Percentiles rank a stretch among this genome's conserved stretches.
phyloP scores from a whole-genome alignment of 2,113 vertebrate species.

The Nansenia antarctica region DNA sequence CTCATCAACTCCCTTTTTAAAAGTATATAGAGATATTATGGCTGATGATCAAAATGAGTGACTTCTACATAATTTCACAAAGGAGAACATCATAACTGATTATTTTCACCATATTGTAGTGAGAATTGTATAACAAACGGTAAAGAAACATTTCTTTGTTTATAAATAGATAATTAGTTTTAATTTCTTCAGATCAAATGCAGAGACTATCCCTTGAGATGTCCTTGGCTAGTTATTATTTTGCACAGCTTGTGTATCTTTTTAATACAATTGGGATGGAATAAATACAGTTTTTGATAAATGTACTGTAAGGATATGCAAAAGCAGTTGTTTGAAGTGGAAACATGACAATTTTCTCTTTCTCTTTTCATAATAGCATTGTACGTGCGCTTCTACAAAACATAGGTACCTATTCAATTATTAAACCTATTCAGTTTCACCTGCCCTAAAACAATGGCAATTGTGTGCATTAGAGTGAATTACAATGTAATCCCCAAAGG shows the following conservation, averaged over 20 bases:
- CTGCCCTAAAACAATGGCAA: too few species aligned
- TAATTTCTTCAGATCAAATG: slow-evolving; percentile 77
- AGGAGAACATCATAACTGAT: slow-evolving; percentile 54
- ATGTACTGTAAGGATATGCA: slow-evolving; percentile 52
- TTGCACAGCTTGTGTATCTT: slow-evolving; percentile 51
- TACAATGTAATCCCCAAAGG: too few species aligned
- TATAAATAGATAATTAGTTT: slow-evolving; percentile 78
- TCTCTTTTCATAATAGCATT: too few species aligned
- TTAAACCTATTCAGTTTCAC: too few species aligned
- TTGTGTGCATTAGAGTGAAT: too few species aligned
- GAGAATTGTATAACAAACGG: slow-evolving; percentile 56
- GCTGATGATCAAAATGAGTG: slow-evolving; percentile 61
- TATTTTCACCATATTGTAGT: slow-evolving; percentile 53
- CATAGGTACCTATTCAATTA: too few species aligned
- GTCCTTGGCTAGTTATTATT: slow-evolving; percentile 55
- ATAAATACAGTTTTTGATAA: slow-evolving; percentile 57
- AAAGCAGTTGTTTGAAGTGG: slow-evolving; percentile 61
- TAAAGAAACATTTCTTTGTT: slow-evolving; percentile 63
- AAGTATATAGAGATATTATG: slow-evolving; percentile 69
- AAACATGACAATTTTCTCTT: slow-evolving; percentile 12
- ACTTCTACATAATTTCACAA: slow-evolving; percentile 62
- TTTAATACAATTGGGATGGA: slow-evolving; percentile 52
- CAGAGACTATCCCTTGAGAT: slow-evolving; percentile 63
- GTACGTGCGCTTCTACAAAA: too few species aligned
- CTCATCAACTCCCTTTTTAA: slow-evolving; percentile 52